phyloP scores from a whole-genome alignment of 2,113 vertebrate genomes.

The Aramus guarauna region DNA sequence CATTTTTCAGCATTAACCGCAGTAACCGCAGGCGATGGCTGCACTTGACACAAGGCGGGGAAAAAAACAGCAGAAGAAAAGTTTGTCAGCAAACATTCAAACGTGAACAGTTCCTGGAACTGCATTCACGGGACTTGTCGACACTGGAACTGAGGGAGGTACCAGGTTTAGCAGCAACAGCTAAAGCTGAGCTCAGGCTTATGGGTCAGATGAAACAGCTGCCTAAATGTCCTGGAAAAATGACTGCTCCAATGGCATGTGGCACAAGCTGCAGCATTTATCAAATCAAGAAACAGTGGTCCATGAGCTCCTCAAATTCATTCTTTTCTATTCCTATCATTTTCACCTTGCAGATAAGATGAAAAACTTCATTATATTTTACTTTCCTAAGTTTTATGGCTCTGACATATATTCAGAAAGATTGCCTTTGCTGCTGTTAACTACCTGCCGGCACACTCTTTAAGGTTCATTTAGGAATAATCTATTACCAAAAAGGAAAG shows the following conservation, averaged over 20 bases:
- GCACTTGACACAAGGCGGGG: background rate
- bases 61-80: background rate
- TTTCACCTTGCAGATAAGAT: constrained; percentile 21
- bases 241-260: background rate
- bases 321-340: background rate
- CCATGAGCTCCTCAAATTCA: background rate
- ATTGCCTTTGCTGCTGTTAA: constrained; percentile 12
- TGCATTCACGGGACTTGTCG: background rate
- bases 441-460: constrained; percentile 18
- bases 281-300: background rate
- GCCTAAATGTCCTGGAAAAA: background rate
- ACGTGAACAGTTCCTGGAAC: background rate
- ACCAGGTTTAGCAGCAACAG: background rate
- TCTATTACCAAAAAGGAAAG: constrained; percentile 31
- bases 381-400: background rate
- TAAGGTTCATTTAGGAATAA: constrained; percentile 36
- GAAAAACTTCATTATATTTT: constrained; percentile 23
- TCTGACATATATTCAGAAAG: background rate
- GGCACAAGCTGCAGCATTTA: background rate
- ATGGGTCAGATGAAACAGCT: background rate
- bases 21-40: background rate
- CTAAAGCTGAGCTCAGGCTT: background rate
- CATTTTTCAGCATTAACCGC: background rate
- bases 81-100: background rate
- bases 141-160: background rate